Evolutionary conservation across 2,797 vertebrate species (phyloP).

Genomic region (Corythornis leucogaster): DNA sequence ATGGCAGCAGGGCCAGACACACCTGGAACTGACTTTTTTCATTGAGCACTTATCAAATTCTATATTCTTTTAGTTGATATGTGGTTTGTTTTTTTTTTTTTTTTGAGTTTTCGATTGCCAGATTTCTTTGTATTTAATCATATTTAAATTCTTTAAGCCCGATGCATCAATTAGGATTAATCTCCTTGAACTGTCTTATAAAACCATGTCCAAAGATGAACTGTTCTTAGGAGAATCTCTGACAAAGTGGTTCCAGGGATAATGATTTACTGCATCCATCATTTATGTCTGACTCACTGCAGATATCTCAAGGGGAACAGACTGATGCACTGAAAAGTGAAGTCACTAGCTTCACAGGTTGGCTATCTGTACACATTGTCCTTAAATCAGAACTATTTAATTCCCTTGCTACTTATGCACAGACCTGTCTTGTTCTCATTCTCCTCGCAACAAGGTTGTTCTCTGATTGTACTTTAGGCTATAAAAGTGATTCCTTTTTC

Average conservation of each 20-base stretch:
- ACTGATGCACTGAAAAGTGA: neutral
- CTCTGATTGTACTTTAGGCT: neutral
- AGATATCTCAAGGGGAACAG: neutral
- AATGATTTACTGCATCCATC: neutral
- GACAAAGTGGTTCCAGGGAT: neutral
- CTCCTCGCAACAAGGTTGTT: neutral
- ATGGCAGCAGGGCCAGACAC: neutral
- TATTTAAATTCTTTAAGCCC: slow-evolving; percentile 29
- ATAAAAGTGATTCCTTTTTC: neutral
- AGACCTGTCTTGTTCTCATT: neutral
- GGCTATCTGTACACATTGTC: neutral
- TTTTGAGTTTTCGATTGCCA: neutral
- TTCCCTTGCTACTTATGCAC: neutral
- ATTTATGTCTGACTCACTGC: neutral
- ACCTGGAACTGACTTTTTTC: neutral
- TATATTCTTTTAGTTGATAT: neutral
- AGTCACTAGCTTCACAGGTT: neutral
- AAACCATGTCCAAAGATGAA: neutral
- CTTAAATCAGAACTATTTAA: neutral
- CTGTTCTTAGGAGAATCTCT: neutral
- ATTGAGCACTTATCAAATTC: neutral
- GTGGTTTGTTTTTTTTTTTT: neutral
- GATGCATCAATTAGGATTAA: slow-evolving; percentile 17
- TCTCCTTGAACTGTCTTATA: neutral
- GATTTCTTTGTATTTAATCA: neutral